phyloP scores from a whole-genome alignment of 2,797 vertebrate species.

The Danio albolineatus region DNA sequence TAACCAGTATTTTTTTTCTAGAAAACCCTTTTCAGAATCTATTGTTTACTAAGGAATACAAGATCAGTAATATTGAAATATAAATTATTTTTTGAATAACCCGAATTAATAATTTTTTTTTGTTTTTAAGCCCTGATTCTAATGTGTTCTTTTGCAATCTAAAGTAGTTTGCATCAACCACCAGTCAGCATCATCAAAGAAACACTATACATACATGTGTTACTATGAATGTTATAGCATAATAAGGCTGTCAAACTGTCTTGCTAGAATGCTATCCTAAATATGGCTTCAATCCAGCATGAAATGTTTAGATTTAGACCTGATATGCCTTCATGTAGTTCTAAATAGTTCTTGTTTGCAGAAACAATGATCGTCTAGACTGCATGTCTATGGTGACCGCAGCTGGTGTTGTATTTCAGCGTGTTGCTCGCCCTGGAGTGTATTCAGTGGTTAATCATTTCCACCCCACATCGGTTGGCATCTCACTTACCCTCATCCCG shows the following conservation, averaged over 20 bases:
- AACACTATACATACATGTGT: no score
- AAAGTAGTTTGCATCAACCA: no score
- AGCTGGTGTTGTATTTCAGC: slow-evolving; percentile 5
- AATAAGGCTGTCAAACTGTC: neutral
- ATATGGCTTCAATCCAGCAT: neutral
- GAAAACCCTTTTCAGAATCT: no score
- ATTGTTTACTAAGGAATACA: no score
- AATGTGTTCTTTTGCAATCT: neutral
- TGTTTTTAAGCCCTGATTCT: no score
- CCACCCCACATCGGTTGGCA: slow-evolving; percentile 41
- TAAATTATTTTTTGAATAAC: no score
- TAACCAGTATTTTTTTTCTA: no score
- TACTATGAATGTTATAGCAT: no score
- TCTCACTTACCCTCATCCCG: slow-evolving; percentile 34
- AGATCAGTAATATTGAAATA: no score
- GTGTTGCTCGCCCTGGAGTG: slow-evolving; percentile 6
- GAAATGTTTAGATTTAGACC: neutral
- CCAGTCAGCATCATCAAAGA: neutral
- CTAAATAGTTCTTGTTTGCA: slow-evolving; percentile 11
- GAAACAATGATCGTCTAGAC: slow-evolving; percentile 34
- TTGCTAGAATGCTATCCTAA: neutral
- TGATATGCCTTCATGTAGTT: slow-evolving; percentile 12
- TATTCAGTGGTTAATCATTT: slow-evolving; percentile 50
- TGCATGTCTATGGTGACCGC: slow-evolving; percentile 10
- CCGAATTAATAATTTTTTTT: no score